Evolutionary conservation across 2,113 vertebrate genomes (phyloP).

Genomic region (Ciconia stormi): DNA sequence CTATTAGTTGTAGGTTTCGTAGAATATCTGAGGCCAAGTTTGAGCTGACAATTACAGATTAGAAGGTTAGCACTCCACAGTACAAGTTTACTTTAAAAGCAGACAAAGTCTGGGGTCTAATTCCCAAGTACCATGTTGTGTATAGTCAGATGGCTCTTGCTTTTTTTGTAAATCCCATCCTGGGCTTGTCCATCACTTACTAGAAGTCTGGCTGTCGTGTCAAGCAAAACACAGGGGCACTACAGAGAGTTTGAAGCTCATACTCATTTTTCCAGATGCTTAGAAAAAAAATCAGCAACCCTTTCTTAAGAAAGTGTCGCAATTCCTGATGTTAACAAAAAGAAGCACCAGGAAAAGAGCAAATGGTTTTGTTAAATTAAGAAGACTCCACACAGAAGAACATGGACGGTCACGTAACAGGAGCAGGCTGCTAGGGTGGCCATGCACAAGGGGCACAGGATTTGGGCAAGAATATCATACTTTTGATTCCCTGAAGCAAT

Average conservation of each 20-base stretch:
- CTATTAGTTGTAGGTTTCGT: not conserved
- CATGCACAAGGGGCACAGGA: not conserved
- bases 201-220: slow-evolving; percentile 31
- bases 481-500: not conserved
- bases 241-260: slow-evolving; percentile 23
- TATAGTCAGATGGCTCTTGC: slow-evolving; percentile 50
- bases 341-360: not conserved
- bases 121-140: slow-evolving; percentile 60
- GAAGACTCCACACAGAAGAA: not conserved
- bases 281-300: slow-evolving; percentile 44
- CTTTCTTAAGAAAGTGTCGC: slow-evolving; percentile 34
- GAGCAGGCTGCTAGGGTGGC: not conserved
- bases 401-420: not conserved
- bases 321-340: not conserved
- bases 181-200: slow-evolving; percentile 45
- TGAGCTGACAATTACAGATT: slow-evolving; percentile 59
- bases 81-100: slow-evolving; percentile 61
- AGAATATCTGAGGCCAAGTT: slow-evolving; percentile 1
- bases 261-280: slow-evolving; percentile 65
- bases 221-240: slow-evolving; percentile 61
- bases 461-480: not conserved
- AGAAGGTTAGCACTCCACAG: slow-evolving; percentile 44
- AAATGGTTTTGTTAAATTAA: not conserved
- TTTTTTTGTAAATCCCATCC: slow-evolving; percentile 54
- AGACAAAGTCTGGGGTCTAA: slow-evolving; percentile 58